Evolutionary conservation across 2,888 invertebrate genomes (phyloP), one percentile per base, ranked within the genome.

Genomic region (Nowickia ferox): DNA sequence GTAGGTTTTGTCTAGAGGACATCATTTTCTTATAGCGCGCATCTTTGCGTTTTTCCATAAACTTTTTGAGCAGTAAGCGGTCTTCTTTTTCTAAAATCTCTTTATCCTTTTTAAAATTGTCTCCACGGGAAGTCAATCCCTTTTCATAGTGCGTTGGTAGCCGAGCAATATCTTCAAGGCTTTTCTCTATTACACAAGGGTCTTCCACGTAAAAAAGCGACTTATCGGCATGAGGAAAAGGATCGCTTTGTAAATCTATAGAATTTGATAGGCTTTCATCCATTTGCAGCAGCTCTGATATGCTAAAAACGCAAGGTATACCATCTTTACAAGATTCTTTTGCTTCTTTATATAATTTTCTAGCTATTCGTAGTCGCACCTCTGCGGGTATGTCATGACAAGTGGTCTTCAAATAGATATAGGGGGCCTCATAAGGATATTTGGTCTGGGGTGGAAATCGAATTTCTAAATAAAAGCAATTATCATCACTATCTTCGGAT

Each of bases 381-480:
- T 95, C 92, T 63, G 94, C 94, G 2, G 96, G 96, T 87, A 96
- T 93, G 75, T 95, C 93, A 84, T 94, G 94, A 63, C 94, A 94
- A 87, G 94, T 94, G 0, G 95, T 94, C 93, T 95, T 95, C 55
- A 96, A 93, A 89, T 96, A 96, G 86, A 97, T 93, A 83, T 95
- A 93, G 0, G 97, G 96, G 0, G 96, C 94, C 92, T 96, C 96
- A 89, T 94, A 95, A 0, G 97, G 97, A 92, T 97, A 97, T 68
- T 94, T 94, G 74, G 95, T 95, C 89, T 95, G 94, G 87, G 94
- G 93, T 0, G 96, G 95, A 93, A 97, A 97, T 88, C 96, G 93
- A 88, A 97, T 94, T 94, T 97, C 97, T 89, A 97, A 93, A 90
- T 95, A 94, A 93, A 96, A 94, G 89, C 92, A 91, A 91, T 93